Conservation (phyloP, 2,113 vertebrate species). For the Pluvialis apricaria region DNA sequence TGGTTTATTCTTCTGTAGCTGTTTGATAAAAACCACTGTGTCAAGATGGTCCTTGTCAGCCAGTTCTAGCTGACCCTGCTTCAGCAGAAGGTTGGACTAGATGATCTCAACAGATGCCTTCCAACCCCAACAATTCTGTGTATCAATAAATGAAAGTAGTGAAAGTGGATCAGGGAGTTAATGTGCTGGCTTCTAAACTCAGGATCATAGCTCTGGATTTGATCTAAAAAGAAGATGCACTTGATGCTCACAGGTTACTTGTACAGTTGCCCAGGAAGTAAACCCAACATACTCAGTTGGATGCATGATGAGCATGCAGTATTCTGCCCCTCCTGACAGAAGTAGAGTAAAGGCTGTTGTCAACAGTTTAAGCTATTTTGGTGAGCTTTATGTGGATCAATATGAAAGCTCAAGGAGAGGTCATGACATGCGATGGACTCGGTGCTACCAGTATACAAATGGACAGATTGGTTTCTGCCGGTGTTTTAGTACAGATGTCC, state of each 20-base stretch:
- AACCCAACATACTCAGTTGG: not conserved
- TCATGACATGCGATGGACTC: not conserved
- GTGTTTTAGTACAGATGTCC: not conserved
- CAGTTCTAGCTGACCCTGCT: not conserved
- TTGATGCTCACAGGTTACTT: not conserved
- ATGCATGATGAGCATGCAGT: not conserved
- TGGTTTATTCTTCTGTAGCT: not conserved
- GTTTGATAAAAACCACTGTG: not conserved
- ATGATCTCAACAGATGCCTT: not conserved
- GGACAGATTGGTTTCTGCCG: not conserved
- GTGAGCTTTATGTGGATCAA: accelerated
- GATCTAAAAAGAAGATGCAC: not conserved
- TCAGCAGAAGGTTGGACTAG: not conserved
- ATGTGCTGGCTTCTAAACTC: not conserved
- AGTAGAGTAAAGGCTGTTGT: not conserved
- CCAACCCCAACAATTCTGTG: not conserved
- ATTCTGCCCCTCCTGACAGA: not conserved
- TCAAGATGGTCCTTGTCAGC: not conserved
- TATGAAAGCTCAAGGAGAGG: not conserved
- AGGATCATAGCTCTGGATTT: not conserved
- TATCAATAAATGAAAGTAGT: not conserved
- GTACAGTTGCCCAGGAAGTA: not conserved
- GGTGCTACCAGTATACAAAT: not conserved
- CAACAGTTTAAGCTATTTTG: not conserved
- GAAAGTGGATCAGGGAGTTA: not conserved